Evolutionary conservation across 2,888 invertebrate genomes (phyloP), one percentile per base, ranked within the genome.

Genomic region (Stictocephala bisonia): DNA sequence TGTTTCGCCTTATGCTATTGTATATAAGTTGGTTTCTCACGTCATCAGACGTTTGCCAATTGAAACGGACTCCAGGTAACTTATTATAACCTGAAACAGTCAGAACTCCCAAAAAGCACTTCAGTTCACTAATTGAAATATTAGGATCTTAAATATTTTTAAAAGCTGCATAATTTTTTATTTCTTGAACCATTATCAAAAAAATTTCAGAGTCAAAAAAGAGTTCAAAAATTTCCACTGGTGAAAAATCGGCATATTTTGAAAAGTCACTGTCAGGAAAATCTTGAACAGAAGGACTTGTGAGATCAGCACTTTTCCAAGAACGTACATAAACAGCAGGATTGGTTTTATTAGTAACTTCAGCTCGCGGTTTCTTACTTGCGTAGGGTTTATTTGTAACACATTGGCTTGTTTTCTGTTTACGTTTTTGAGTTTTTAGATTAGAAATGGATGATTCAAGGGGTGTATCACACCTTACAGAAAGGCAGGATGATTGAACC

Each of bases 31-130:
- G 24, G 60, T 72, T 71, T 64, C 35, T 69, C 56, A 73, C 27
- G 66, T 76, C 76, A 56, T 67, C 58, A 41, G 31, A 40, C 44
- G 60, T 18, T 70, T 71, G 40, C 77, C 77, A 77, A 73, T 77
- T 75, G 48, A 58, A 66, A 41, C 60, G n/a, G 26, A 68, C 18
- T 51, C 74, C 72, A 56, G 77, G 77, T 26, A 75, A 41, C 56
- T 67, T 64, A 31, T 72, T 74, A 53, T 79, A 79, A 11, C 78
- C 77, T 50, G 74, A 74, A 40, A 79, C 29, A 60, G 77, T 76
- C 2, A 78, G 67, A 71, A 79, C 78, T 11, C 73, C 76, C 7
- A 75, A 26, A 60, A 75, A 77, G 48, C 70, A 74, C 51, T 74
- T 71, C 13, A 72, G 56, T 50, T 72, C 60, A 35, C 29, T 56